These are phyloP conservation scores for Pammene aurita DNA, from an alignment of 2,888 invertebrate species.

Conservation along the genomic window DNA sequence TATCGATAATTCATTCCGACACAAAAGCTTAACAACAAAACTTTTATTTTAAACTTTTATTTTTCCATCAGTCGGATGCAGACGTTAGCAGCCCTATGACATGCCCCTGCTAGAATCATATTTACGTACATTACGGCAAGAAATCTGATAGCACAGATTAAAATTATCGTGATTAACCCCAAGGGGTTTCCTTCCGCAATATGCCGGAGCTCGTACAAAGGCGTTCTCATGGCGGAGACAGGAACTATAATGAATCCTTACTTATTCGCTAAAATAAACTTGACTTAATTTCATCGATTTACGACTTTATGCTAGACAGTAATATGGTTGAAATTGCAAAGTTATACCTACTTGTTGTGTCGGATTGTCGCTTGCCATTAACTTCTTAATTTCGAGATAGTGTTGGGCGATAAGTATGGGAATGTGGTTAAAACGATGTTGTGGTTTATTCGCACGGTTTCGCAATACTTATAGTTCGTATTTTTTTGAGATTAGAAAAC, in stretches of 20 bases:
- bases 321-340: constrained; percentile 7
- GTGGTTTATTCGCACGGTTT: constrained; percentile 17
- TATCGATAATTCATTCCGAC: too few relatives aligned
- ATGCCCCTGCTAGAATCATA: constrained; percentile 17
- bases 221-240: constrained; percentile 66
- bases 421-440: constrained; percentile 30
- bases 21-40: too few relatives aligned
- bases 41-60: too few relatives aligned
- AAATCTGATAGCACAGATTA: constrained; percentile 50
- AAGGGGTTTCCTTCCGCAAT: constrained; percentile 52
- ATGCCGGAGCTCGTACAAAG: constrained; percentile 74
- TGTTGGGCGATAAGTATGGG: constrained; percentile 12
- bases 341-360: background rate
- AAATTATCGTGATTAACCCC: constrained; percentile 67
- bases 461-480: background rate
- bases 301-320: background rate
- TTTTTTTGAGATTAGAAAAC: too few relatives aligned
- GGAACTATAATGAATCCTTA: constrained; percentile 73
- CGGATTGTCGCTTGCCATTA: background rate
- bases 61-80: too few relatives aligned
- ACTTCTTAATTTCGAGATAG: constrained; percentile 39
- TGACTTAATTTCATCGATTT: constrained; percentile 5
- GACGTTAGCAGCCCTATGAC: background rate
- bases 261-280: constrained; percentile 30
- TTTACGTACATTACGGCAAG: constrained; percentile 1